Percentiles rank a stretch among this genome's conserved stretches.
Conservation (phyloP, 2,113 vertebrate genomes). For the Larimichthys polyactis region DNA sequence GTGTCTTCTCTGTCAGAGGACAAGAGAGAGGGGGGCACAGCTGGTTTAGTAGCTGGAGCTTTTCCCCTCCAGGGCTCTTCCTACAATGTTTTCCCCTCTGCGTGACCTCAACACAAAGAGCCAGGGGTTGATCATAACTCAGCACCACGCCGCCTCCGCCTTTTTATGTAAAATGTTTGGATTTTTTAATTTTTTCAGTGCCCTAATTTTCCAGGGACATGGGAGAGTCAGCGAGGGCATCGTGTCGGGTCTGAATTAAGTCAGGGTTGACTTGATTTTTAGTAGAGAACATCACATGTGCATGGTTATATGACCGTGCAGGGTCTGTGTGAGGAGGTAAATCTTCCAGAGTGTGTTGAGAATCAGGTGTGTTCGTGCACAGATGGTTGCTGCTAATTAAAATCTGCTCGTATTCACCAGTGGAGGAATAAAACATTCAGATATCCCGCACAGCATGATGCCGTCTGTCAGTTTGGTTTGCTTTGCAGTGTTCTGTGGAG, state of each 20-base stretch:
- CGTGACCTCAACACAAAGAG: conserved; percentile 43
- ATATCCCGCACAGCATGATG: background rate
- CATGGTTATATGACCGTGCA: background rate
- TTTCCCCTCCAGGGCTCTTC: conserved; percentile 24
- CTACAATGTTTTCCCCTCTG: conserved; percentile 27
- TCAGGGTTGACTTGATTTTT: background rate
- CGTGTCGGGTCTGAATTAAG: background rate
- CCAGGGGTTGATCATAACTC: conserved; percentile 48
- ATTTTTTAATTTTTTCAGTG: background rate
- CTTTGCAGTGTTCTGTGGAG: too few relatives aligned
- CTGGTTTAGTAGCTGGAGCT: conserved; percentile 53
- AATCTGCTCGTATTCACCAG: background rate
- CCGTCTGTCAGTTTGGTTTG: background rate
- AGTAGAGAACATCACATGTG: background rate
- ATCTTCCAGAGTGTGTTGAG: conserved; percentile 43
- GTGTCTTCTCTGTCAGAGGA: conserved; percentile 7
- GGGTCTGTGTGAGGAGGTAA: conserved; percentile 38
- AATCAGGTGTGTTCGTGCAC: conserved; percentile 42
- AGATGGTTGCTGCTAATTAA: conserved; percentile 19
- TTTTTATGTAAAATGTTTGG: background rate
- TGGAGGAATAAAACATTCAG: background rate
- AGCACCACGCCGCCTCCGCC: conserved; percentile 16
- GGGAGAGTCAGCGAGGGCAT: background rate
- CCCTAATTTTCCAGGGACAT: background rate
- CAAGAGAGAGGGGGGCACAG: conserved; percentile 38